A percentile compares a stretch with the other conserved stretches of the same genome.
Conservation (phyloP, 1,140 invertebrate genomes). For the Eumeta japonica region DNA sequence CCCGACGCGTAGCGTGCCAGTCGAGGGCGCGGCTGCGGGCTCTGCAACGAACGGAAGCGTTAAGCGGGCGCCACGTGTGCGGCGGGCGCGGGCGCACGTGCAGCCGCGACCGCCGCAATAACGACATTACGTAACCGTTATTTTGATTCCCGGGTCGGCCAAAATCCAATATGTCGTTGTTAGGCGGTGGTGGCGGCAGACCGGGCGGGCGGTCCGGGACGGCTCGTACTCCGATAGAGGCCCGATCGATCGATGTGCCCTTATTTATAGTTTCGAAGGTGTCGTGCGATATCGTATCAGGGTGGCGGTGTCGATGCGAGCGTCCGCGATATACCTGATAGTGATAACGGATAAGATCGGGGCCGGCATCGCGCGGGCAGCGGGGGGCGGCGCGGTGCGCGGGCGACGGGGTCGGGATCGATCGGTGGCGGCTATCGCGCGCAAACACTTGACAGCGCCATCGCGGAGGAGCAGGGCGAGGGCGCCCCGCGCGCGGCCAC, state of each 20-base stretch:
- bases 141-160: too few species aligned
- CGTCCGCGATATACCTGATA: constrained; percentile 44
- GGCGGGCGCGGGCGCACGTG: too few species aligned
- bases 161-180: too few species aligned
- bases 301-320: constrained; percentile 39
- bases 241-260: constrained; percentile 51
- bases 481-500: too few species aligned
- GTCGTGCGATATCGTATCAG: constrained; percentile 53
- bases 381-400: constrained; percentile 14
- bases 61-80: background rate
- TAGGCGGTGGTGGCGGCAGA: too few species aligned
- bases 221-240: constrained; percentile 49
- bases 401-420: too few species aligned
- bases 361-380: constrained; percentile 5
- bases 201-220: too few species aligned
- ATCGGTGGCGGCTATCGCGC: too few species aligned
- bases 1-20: constrained; percentile 10
- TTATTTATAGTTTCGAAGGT: constrained; percentile 55
- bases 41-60: background rate
- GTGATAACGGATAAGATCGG: background rate
- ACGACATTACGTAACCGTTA: too few species aligned
- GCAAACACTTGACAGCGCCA: too few species aligned
- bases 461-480: too few species aligned
- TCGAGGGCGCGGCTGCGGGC: background rate
- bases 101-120: too few species aligned